Conservation (phyloP, 1,140 invertebrate genomes). For the Pachyrhynchus sulphureomaculatus region DNA sequence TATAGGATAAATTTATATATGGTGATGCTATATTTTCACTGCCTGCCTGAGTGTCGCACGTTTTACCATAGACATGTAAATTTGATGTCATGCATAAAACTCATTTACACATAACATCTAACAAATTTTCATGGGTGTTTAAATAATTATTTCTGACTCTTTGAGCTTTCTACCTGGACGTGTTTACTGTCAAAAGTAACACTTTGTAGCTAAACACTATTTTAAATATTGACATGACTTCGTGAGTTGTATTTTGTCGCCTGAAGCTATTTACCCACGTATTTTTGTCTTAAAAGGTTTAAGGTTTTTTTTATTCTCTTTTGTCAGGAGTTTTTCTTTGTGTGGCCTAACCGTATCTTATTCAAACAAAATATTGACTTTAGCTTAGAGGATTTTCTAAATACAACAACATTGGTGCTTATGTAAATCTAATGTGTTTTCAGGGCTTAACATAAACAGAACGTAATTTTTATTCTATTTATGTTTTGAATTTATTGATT, state of each 20-base stretch:
- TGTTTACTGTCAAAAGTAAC: slow-evolving; percentile 21
- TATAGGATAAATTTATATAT: too few species aligned
- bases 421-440: slow-evolving; percentile 21
- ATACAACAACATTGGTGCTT: slow-evolving; percentile 1
- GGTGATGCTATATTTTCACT: too few species aligned
- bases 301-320: background rate
- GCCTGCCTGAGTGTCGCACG: too few species aligned
- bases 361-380: slow-evolving; percentile 24
- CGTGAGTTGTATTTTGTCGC: background rate
- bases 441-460: slow-evolving; percentile 12
- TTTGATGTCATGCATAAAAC: slow-evolving; percentile 1
- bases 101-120: slow-evolving; percentile 7
- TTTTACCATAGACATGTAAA: slow-evolving; percentile 4
- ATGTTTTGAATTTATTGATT: background rate
- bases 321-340: slow-evolving; percentile 14
- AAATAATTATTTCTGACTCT: slow-evolving; percentile 4
- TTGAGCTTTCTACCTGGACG: slow-evolving; percentile 14
- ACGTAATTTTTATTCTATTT: background rate
- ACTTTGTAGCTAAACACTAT: slow-evolving; percentile 18
- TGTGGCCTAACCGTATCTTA: slow-evolving; percentile 2
- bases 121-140: slow-evolving; percentile 13
- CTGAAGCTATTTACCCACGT: slow-evolving; percentile 7
- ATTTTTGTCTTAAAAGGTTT: background rate
- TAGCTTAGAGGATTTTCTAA: slow-evolving; percentile 24
- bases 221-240: slow-evolving; percentile 18